Conservation (phyloP, 2,888 invertebrate species). For the Polydrusus tereticollis region DNA sequence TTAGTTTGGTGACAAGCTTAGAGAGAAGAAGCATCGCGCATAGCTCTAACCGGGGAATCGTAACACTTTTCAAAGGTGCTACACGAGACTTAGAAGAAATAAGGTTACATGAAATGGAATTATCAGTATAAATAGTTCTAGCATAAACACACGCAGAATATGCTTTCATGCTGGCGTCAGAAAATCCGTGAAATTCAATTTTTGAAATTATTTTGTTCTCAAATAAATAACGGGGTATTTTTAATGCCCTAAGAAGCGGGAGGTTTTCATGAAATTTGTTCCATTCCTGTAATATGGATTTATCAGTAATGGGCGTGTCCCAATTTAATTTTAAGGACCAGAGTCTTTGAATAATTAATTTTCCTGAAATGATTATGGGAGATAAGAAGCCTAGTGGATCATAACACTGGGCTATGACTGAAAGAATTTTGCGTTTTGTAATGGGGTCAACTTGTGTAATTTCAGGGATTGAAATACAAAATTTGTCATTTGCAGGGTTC, state of each 20-base stretch:
- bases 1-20: conserved; percentile 24
- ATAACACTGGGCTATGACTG: conserved; percentile 33
- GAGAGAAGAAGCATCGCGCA: conserved; percentile 40
- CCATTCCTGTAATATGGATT: conserved; percentile 29
- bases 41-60: conserved; percentile 40
- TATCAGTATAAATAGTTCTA: conserved; percentile 17
- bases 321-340: conserved; percentile 42
- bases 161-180: conserved; percentile 16
- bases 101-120: conserved; percentile 30
- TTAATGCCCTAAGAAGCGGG: conserved; percentile 2
- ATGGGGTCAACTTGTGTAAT: not conserved
- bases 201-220: not conserved
- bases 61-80: conserved; percentile 4
- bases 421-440: conserved; percentile 43
- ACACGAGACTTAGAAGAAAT: conserved; percentile 34
- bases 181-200: conserved; percentile 43
- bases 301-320: conserved; percentile 30
- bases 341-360: conserved; percentile 46
- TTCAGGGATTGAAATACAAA: conserved; percentile 25
- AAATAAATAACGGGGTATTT: conserved; percentile 42
- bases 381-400: conserved; percentile 45
- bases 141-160: conserved; percentile 34
- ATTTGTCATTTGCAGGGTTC: conserved; percentile 29
- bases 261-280: conserved; percentile 17
- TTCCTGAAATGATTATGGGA: conserved; percentile 39